These are phyloP conservation scores for Conus betulinus DNA, from an alignment of 1,140 invertebrate species.

Conservation along the genomic window DNA sequence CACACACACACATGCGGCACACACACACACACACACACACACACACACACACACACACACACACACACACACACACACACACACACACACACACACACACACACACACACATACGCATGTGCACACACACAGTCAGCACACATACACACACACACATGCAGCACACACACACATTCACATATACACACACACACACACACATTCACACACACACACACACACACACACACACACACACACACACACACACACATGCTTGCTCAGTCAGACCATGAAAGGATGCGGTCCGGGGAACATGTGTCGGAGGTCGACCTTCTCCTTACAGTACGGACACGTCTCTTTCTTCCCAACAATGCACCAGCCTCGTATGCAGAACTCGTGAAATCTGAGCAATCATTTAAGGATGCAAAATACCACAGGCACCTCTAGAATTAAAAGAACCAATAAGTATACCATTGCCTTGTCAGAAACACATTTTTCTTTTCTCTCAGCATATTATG, in stretches of 20 bases:
- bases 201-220: no score
- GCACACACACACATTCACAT: background rate
- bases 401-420: conserved; percentile 31
- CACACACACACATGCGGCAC: no score
- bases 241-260: background rate
- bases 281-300: conserved; percentile 99
- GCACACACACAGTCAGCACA: no score
- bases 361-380: conserved; percentile 99
- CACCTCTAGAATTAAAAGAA: no score
- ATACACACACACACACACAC: background rate
- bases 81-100: no score
- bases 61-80: no score
- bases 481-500: background rate
- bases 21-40: no score
- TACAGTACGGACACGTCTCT: conserved; percentile 99
- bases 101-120: no score
- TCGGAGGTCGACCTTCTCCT: conserved; percentile 99
- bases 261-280: conserved; percentile 77
- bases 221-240: background rate
- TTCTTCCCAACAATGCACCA: conserved; percentile 99
- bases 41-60: no score
- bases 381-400: conserved; percentile 82
- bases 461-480: background rate
- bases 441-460: background rate
- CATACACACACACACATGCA: no score